Evolutionary conservation across 2,113 vertebrate species (phyloP).

Genomic region (Puntigrus tetrazona): DNA sequence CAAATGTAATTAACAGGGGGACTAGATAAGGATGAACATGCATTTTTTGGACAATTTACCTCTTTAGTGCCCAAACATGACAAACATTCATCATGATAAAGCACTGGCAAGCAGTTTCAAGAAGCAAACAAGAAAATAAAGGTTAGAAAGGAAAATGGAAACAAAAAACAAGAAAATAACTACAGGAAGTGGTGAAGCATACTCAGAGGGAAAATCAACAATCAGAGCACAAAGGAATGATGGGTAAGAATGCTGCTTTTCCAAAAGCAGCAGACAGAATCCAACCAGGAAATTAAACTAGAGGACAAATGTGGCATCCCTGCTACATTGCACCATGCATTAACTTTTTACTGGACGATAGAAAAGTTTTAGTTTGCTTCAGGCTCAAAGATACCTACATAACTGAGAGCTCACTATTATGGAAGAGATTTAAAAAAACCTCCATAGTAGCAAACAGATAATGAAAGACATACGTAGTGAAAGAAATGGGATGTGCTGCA

Average conservation of each 20-base stretch:
- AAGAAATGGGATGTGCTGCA: conserved; percentile 60
- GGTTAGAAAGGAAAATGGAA: conserved; percentile 66
- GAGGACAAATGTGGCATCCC: conserved; percentile 44
- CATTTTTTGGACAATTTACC: conserved; percentile 58
- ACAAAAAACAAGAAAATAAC: conserved; percentile 49
- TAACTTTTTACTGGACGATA: neutral
- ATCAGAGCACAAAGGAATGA: conserved; percentile 41
- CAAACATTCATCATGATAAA: conserved; percentile 77
- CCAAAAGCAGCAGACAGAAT: neutral
- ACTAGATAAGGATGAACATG: conserved; percentile 26
- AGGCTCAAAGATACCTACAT: conserved; percentile 46
- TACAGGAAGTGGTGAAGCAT: conserved; percentile 57
- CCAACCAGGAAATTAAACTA: conserved; percentile 35
- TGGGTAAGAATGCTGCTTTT: conserved; percentile 12
- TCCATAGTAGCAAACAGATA: conserved; percentile 47
- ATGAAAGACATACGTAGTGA: conserved; percentile 57
- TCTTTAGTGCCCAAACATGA: conserved; percentile 74
- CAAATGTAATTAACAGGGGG: neutral
- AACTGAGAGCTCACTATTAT: neutral
- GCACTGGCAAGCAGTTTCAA: conserved; percentile 72
- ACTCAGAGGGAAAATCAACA: conserved; percentile 48
- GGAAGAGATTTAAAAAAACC: conserved; percentile 25
- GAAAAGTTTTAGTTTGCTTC: conserved; percentile 46
- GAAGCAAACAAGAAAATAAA: conserved; percentile 70
- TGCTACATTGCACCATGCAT: conserved; percentile 23